A percentile compares a stretch with the other conserved stretches of the same genome.
These are phyloP conservation scores for Amblyopsis rosae DNA, from an alignment of 2,113 vertebrate genomes.

Conservation along the genomic window DNA sequence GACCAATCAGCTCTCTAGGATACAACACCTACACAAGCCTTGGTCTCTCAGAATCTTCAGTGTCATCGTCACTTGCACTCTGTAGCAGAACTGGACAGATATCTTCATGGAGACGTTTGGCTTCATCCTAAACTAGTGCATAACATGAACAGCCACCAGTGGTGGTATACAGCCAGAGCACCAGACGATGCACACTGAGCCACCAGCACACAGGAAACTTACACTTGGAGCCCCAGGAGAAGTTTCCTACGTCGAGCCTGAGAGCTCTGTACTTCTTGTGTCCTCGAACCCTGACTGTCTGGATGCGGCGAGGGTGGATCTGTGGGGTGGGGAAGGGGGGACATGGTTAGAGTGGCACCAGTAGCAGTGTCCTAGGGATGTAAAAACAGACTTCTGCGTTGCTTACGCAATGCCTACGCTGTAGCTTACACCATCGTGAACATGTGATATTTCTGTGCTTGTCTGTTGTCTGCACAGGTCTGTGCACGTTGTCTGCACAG, in stretches of 20 bases:
- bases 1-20: fast-evolving
- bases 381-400: conserved; percentile 67
- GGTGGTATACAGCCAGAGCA: no score
- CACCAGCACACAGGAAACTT: conserved; percentile 57
- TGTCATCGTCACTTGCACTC: conserved; percentile 86
- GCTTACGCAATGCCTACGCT: conserved; percentile 77
- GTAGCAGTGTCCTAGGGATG: conserved; percentile 86
- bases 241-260: conserved; percentile 92
- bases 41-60: conserved; percentile 81
- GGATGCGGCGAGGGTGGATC: conserved; percentile 93
- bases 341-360: background rate
- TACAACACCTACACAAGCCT: background rate
- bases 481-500: no score
- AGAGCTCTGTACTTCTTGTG: conserved; percentile 97
- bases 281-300: conserved; percentile 93
- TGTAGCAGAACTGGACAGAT: conserved; percentile 94
- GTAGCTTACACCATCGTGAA: no score
- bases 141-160: conserved; percentile 65
- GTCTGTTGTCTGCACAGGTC: no score
- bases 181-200: no score
- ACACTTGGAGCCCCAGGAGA: conserved; percentile 98
- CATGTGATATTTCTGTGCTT: no score
- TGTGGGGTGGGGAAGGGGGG: conserved; percentile 26
- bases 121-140: conserved; percentile 71
- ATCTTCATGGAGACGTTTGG: conserved; percentile 80